These are phyloP conservation scores for Galemys pyrenaicus DNA, from an alignment of 2,113 vertebrate genomes.

Conservation along the genomic window DNA sequence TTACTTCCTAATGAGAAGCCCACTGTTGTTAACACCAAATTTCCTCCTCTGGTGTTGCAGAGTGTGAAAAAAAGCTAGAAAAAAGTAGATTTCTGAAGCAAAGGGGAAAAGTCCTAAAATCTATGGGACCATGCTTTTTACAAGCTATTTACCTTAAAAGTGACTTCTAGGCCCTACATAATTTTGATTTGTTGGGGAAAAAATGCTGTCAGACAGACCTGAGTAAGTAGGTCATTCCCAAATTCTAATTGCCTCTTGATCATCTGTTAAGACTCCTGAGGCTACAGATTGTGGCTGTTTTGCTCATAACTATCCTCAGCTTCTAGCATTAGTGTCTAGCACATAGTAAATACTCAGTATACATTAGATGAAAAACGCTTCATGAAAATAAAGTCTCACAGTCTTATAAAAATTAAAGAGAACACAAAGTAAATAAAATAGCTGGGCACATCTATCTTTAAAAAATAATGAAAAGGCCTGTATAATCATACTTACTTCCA, in stretches of 20 bases:
- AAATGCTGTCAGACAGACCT: background rate
- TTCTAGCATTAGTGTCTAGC: background rate
- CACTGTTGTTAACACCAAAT: background rate
- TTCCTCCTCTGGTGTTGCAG: background rate
- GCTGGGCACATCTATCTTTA: background rate
- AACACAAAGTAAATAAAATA: slow-evolving; percentile 32
- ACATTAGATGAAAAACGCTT: background rate
- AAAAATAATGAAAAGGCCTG: background rate
- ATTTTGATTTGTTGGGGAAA: background rate
- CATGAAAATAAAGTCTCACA: slow-evolving; percentile 11
- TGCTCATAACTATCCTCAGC: background rate
- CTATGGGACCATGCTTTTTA: background rate
- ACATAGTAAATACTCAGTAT: background rate
- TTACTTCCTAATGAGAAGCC: background rate
- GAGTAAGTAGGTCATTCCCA: background rate
- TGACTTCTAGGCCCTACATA: background rate
- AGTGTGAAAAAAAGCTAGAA: background rate
- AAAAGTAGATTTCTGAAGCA: background rate
- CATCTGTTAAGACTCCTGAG: background rate
- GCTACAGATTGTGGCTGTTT: background rate
- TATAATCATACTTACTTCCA: background rate
- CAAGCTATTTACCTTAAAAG: background rate
- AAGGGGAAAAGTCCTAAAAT: background rate
- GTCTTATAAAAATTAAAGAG: slow-evolving; percentile 19
- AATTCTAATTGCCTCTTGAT: background rate